Evolutionary conservation across 2,113 vertebrate species (phyloP).

Genomic region (Clarias macrocephalus): DNA sequence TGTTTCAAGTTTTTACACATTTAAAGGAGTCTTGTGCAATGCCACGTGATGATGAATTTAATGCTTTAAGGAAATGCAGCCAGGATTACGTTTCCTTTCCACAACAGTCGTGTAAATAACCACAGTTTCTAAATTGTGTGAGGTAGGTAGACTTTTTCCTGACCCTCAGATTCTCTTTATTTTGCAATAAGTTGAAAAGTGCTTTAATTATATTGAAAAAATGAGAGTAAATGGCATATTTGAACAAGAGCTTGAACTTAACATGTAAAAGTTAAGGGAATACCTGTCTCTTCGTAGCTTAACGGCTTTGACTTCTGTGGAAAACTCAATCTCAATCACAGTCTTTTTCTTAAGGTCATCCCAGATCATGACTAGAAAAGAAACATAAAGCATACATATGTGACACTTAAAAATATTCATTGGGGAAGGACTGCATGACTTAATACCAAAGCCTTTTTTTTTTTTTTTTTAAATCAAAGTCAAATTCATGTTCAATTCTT

Average conservation of each 20-base stretch:
- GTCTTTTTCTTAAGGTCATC: slow-evolving; percentile 99
- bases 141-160: background rate
- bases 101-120: background rate
- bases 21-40: background rate
- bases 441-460: background rate
- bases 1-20: background rate
- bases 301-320: slow-evolving; percentile 97
- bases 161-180: background rate
- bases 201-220: background rate
- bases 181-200: background rate
- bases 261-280: background rate
- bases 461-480: background rate
- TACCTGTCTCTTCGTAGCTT: slow-evolving; percentile 94
- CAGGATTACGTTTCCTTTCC: background rate
- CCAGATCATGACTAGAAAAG: slow-evolving; percentile 93
- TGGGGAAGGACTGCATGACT: background rate
- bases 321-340: slow-evolving; percentile 98
- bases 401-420: background rate
- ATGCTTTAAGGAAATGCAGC: background rate
- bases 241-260: background rate
- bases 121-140: background rate
- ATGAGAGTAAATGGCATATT: background rate
- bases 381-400: background rate
- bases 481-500: background rate
- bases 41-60: background rate